phyloP scores from a whole-genome alignment of 2,113 vertebrate genomes.

The Dryoscopus gambensis region DNA sequence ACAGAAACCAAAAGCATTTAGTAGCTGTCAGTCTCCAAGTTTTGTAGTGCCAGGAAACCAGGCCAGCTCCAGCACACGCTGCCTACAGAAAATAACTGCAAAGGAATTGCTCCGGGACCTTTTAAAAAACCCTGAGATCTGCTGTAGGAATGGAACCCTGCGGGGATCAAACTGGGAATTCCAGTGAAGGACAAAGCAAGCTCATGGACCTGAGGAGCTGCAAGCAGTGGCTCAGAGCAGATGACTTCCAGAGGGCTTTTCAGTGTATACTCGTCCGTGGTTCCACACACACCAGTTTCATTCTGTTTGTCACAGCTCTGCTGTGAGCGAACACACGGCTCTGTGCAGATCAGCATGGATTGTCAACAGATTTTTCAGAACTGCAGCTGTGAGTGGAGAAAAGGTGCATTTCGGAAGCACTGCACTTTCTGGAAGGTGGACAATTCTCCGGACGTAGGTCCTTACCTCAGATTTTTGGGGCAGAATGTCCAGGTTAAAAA shows the following conservation, averaged over 20 bases:
- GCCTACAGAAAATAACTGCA: background rate
- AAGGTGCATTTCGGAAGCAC: background rate
- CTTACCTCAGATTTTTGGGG: background rate
- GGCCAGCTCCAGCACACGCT: background rate
- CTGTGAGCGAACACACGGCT: background rate
- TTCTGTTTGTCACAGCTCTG: background rate
- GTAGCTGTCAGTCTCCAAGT: background rate
- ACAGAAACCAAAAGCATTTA: constrained; percentile 8
- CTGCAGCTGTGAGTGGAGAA: background rate
- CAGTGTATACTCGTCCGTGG: accelerated
- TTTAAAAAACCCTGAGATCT: background rate
- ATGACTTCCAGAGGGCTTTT: background rate
- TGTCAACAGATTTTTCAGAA: background rate
- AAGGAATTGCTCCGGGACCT: background rate
- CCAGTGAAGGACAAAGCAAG: background rate
- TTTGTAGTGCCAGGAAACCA: background rate
- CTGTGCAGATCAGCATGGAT: background rate
- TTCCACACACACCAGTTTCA: background rate
- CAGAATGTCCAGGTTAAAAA: background rate
- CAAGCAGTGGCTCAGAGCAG: background rate
- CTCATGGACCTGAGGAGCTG: background rate
- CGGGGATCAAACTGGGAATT: background rate
- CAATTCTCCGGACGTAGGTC: background rate
- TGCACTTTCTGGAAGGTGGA: background rate
- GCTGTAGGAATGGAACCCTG: background rate